Evolutionary conservation across 2,113 vertebrate genomes (phyloP).

Genomic region (Anguilla japonica): DNA sequence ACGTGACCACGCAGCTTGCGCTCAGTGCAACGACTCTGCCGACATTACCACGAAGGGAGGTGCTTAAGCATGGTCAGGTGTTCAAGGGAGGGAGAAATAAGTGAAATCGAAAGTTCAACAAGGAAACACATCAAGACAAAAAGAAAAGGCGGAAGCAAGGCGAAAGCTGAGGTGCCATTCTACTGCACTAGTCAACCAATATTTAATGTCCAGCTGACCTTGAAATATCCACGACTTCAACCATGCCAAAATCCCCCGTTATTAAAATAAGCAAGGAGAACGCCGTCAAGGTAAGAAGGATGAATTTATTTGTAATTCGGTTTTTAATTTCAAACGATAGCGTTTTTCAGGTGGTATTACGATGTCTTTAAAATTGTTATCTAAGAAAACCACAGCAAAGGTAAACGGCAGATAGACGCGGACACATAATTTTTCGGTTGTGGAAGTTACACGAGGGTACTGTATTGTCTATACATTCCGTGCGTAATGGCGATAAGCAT

Average conservation of each 20-base stretch:
- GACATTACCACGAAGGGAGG: not conserved
- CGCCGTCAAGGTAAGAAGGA: constrained; percentile 4
- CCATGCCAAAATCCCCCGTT: constrained; percentile 24
- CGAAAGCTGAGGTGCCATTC: not conserved
- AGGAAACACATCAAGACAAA: not conserved
- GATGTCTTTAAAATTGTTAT: too few relatives aligned
- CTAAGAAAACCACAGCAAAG: too few relatives aligned
- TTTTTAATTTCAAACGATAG: not conserved
- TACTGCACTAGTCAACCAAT: not conserved
- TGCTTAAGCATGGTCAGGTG: not conserved
- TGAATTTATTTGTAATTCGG: not conserved
- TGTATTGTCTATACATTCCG: too few relatives aligned
- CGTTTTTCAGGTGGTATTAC: not conserved
- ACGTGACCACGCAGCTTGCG: not conserved
- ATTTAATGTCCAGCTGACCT: not conserved
- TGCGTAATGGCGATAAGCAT: too few relatives aligned
- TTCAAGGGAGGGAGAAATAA: not conserved
- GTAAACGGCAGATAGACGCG: too few relatives aligned
- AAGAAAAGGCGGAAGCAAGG: not conserved
- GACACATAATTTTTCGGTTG: too few relatives aligned
- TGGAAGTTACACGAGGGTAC: too few relatives aligned
- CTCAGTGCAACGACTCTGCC: not conserved
- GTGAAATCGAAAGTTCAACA: constrained; percentile 14
- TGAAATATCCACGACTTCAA: not conserved
- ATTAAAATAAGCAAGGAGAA: constrained; percentile 24